phyloP scores from a whole-genome alignment of 2,888 invertebrate genomes.

The Pristionchus fissidentatus region DNA sequence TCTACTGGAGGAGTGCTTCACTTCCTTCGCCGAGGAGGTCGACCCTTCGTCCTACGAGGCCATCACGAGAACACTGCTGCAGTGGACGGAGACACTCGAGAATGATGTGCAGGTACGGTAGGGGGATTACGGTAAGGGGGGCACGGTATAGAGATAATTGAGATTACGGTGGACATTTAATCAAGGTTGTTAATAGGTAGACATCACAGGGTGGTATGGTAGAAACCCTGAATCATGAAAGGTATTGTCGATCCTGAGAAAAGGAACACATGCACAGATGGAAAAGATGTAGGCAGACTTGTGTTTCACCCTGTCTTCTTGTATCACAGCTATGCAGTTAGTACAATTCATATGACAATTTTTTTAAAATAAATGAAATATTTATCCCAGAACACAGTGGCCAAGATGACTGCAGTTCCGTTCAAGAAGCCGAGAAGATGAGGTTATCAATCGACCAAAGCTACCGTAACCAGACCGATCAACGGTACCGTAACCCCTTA shows the following conservation, averaged over 20 bases:
- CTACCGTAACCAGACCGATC: slow-evolving; percentile 3
- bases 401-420: slow-evolving; percentile 43
- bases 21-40: slow-evolving; percentile 66
- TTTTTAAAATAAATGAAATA: too few species aligned
- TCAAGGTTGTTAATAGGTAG: too few species aligned
- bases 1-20: slow-evolving; percentile 70
- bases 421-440: slow-evolving; percentile 46
- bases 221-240: too few species aligned
- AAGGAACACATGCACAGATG: too few species aligned
- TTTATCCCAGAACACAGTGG: slow-evolving; percentile 30
- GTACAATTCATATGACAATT: too few species aligned
- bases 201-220: too few species aligned
- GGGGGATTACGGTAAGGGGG: background rate
- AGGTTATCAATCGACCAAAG: background rate
- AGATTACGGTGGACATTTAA: too few species aligned
- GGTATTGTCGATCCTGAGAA: too few species aligned
- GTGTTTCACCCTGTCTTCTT: too few species aligned
- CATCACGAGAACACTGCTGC: slow-evolving; percentile 51
- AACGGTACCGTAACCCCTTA: too few species aligned
- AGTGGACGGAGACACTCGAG: slow-evolving; percentile 46
- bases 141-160: background rate
- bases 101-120: slow-evolving; percentile 33
- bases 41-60: slow-evolving; percentile 68
- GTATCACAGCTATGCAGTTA: too few species aligned
- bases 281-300: too few species aligned